Evolutionary conservation across 2,797 vertebrate species (phyloP).

Genomic region (Megaceryle alcyon): DNA sequence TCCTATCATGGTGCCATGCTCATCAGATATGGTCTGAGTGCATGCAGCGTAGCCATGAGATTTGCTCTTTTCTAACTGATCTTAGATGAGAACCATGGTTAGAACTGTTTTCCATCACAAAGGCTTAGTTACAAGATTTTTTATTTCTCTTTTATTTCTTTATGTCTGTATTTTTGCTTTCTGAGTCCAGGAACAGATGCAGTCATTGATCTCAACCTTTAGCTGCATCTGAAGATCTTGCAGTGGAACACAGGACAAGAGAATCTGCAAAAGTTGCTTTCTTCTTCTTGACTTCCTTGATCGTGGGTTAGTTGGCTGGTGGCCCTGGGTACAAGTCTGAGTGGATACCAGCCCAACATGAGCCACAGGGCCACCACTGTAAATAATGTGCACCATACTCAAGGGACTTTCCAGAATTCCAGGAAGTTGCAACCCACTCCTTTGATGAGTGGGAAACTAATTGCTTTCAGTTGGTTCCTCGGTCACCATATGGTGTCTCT

Average conservation of each 20-base stretch:
- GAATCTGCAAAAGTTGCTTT: not conserved
- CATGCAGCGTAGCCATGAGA: not conserved
- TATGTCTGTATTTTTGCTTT: not conserved
- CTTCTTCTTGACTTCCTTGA: not conserved
- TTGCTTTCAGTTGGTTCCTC: not conserved
- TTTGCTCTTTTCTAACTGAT: not conserved
- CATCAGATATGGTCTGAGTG: not conserved
- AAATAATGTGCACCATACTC: not conserved
- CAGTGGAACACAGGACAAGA: not conserved
- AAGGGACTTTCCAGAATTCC: not conserved
- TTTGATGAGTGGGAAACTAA: not conserved
- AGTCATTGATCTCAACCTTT: not conserved
- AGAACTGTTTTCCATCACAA: not conserved
- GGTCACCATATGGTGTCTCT: not conserved
- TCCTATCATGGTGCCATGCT: not conserved
- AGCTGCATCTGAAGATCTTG: not conserved
- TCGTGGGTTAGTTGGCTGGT: not conserved
- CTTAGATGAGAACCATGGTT: not conserved
- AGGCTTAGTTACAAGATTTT: not conserved
- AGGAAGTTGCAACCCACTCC: not conserved
- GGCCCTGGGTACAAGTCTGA: not conserved
- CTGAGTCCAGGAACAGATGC: not conserved
- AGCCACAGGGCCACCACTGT: not conserved
- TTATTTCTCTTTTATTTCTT: not conserved
- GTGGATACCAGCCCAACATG: not conserved